phyloP scores from a whole-genome alignment of 2,888 invertebrate species.

The Linhomoeus sp. region DNA sequence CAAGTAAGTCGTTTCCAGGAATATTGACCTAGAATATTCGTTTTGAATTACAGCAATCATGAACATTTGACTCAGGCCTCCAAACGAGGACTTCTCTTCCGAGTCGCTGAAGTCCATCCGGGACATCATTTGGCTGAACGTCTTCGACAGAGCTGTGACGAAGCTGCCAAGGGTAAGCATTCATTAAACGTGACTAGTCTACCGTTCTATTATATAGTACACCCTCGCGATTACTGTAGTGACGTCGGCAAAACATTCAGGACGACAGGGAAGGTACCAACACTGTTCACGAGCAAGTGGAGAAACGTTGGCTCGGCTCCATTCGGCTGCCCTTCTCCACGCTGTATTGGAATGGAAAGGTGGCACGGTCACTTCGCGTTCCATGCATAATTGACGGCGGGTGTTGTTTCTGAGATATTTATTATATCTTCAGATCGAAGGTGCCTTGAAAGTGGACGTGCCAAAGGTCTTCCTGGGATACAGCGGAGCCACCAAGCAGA shows the following conservation, averaged over 20 bases:
- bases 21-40: not conserved
- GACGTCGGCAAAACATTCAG: conserved; percentile 11
- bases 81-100: conserved; percentile 32
- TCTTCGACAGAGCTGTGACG: conserved; percentile 58
- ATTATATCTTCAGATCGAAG: conserved; percentile 58
- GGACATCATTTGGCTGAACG: conserved; percentile 39
- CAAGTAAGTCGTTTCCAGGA: conserved; percentile 6
- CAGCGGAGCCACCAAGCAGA: conserved; percentile 11
- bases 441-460: conserved; percentile 52
- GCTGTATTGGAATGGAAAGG: conserved; percentile 48
- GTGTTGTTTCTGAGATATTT: no score
- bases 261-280: conserved; percentile 41
- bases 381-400: not conserved
- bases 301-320: conserved; percentile 56
- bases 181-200: no score
- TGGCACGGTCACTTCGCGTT: conserved; percentile 22
- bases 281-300: conserved; percentile 50
- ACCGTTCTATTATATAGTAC: no score
- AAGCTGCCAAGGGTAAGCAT: conserved; percentile 40
- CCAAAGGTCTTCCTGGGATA: conserved; percentile 55
- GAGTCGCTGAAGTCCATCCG: conserved; percentile 31
- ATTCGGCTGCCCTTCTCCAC: conserved; percentile 56
- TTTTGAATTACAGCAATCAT: not conserved
- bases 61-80: conserved; percentile 22
- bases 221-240: not conserved